phyloP scores from a whole-genome alignment of 2,797 vertebrate genomes.

The Schizopygopsis pylzovi region DNA sequence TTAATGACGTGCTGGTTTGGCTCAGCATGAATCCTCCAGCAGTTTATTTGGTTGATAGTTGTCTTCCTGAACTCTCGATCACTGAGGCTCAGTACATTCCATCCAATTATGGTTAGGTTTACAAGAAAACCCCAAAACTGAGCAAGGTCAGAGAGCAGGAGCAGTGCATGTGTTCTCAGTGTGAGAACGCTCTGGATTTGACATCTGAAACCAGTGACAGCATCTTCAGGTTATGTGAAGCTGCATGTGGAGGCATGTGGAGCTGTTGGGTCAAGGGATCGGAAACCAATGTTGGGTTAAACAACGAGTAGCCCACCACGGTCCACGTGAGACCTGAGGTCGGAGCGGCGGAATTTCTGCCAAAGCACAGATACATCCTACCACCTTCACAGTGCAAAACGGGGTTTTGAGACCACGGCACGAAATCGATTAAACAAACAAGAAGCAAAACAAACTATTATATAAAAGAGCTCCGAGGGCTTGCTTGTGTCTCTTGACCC shows the following conservation, averaged over 20 bases:
- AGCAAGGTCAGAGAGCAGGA: constrained; percentile 1
- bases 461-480: not conserved
- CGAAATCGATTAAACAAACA: constrained; percentile 10
- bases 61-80: constrained; percentile 57
- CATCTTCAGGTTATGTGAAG: not conserved
- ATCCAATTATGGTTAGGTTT: constrained; percentile 49
- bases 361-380: not conserved
- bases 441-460: constrained; percentile 8
- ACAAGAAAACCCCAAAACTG: constrained; percentile 40
- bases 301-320: not conserved
- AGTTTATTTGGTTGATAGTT: constrained; percentile 57
- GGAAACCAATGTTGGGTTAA: not conserved
- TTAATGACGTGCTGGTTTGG: constrained; percentile 54
- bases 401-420: not conserved
- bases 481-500: constrained; percentile 1
- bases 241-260: not conserved
- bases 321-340: not conserved
- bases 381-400: not conserved
- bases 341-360: not conserved
- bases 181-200: constrained; percentile 25
- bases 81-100: constrained; percentile 44
- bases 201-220: not conserved
- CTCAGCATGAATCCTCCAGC: constrained; percentile 20
- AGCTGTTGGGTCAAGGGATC: not conserved
- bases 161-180: constrained; percentile 6